Conservation (phyloP, 1,140 invertebrate species). For the Stegodyphus mimosarum region DNA sequence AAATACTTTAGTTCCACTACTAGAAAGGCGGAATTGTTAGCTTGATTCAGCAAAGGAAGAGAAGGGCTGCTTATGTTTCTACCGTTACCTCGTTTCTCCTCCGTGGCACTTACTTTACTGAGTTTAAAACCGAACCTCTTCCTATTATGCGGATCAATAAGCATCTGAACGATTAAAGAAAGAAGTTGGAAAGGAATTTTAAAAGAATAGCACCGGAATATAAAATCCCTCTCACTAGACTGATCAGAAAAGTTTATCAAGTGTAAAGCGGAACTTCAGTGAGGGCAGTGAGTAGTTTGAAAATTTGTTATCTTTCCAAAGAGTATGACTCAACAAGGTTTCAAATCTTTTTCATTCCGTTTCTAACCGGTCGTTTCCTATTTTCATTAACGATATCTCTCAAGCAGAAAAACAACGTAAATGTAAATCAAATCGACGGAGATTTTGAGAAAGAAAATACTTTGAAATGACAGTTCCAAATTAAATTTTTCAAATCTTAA, state of each 20-base stretch:
- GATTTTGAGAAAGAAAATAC: too few species aligned
- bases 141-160: conserved; percentile 48
- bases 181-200: conserved; percentile 11
- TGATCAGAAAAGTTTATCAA: background rate
- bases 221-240: background rate
- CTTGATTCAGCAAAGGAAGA: background rate
- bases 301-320: too few species aligned
- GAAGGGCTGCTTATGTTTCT: background rate
- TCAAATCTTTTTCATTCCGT: too few species aligned
- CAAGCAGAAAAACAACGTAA: too few species aligned
- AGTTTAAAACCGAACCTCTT: conserved; percentile 39
- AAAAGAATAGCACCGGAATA: background rate
- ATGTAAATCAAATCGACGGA: too few species aligned
- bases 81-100: background rate
- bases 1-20: conserved; percentile 56
- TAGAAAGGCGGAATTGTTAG: conserved; percentile 24
- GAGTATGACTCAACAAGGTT: too few species aligned
- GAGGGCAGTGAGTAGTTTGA: too few species aligned
- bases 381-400: too few species aligned
- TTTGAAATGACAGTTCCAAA: too few species aligned
- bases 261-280: background rate
- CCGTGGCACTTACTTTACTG: conserved; percentile 17
- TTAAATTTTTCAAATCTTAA: too few species aligned
- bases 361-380: too few species aligned
- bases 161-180: conserved; percentile 30